Evolutionary conservation across 2,113 vertebrate species (phyloP).

Genomic region (Syngnathoides biaculeatus): DNA sequence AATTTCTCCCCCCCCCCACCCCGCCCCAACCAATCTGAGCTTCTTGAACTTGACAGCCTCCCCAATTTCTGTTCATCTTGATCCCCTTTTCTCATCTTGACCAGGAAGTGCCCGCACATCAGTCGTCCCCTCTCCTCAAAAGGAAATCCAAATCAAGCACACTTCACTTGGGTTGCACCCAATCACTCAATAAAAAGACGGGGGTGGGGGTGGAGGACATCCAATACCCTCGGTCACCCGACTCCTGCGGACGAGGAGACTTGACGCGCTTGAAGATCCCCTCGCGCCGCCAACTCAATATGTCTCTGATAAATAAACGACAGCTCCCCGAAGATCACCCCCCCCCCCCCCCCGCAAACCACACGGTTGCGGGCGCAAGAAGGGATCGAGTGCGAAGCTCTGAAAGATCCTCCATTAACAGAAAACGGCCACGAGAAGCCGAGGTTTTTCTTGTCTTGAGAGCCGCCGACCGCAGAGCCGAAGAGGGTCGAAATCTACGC

Average conservation of each 20-base stretch:
- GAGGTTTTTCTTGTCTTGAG: constrained; percentile 54
- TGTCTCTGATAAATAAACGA: constrained; percentile 68
- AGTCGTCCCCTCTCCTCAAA: constrained; percentile 35
- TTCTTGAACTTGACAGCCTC: constrained; percentile 7
- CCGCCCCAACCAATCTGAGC: constrained; percentile 21
- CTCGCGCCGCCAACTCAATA: constrained; percentile 46
- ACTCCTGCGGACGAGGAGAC: constrained; percentile 29
- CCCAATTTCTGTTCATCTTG: constrained; percentile 15
- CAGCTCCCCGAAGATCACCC: constrained; percentile 35
- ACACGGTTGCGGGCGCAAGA: constrained; percentile 59
- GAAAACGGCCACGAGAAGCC: constrained; percentile 41
- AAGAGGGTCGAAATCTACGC: constrained; percentile 2
- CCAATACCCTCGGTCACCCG: constrained; percentile 61
- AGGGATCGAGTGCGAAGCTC: constrained; percentile 62
- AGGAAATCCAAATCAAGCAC: constrained; percentile 57
- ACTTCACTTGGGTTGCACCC: constrained; percentile 53
- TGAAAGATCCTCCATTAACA: constrained; percentile 48
- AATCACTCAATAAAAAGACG: constrained; percentile 53
- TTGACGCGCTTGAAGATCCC: constrained; percentile 62
- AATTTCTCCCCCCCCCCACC: too few relatives aligned
- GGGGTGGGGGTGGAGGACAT: too few relatives aligned
- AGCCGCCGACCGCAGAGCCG: constrained; percentile 51
- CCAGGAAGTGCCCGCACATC: constrained; percentile 55
- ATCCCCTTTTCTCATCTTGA: constrained; percentile 32
- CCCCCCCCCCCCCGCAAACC: constrained; percentile 60